phyloP scores from a whole-genome alignment of 2,797 vertebrate genomes.

The Sebastes miniatus region DNA sequence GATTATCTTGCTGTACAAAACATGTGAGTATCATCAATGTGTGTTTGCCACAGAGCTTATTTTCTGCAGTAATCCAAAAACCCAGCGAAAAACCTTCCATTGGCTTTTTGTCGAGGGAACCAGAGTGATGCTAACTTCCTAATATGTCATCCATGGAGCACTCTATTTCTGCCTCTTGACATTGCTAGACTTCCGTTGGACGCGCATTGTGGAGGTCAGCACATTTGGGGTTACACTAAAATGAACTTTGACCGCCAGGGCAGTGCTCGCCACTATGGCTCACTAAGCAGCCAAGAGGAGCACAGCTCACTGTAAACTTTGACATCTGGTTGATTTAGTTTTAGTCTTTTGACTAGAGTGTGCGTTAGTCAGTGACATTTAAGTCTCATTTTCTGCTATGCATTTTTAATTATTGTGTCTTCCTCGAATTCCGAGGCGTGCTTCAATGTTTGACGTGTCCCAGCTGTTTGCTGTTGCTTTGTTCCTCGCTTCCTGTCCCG shows the following conservation, averaged over 20 bases:
- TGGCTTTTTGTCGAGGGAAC: too few species aligned
- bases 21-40: too few species aligned
- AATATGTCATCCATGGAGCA: too few species aligned
- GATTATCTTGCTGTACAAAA: too few species aligned
- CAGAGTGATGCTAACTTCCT: too few species aligned
- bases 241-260: not conserved
- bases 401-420: not conserved
- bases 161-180: not conserved
- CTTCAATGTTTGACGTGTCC: not conserved
- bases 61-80: too few species aligned
- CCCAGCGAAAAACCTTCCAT: too few species aligned
- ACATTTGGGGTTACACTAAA: not conserved
- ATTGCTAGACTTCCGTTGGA: not conserved
- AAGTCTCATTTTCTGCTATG: not conserved
- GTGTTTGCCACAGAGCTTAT: too few species aligned
- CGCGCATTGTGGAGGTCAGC: not conserved
- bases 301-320: not conserved
- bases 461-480: not conserved
- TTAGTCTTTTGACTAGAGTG: not conserved
- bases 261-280: not conserved
- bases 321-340: not conserved
- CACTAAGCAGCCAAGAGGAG: not conserved
- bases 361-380: too few species aligned
- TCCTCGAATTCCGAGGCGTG: not conserved
- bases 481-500: not conserved